phyloP scores from a whole-genome alignment of 2,888 invertebrate genomes.

The Trachelus tabidus region DNA sequence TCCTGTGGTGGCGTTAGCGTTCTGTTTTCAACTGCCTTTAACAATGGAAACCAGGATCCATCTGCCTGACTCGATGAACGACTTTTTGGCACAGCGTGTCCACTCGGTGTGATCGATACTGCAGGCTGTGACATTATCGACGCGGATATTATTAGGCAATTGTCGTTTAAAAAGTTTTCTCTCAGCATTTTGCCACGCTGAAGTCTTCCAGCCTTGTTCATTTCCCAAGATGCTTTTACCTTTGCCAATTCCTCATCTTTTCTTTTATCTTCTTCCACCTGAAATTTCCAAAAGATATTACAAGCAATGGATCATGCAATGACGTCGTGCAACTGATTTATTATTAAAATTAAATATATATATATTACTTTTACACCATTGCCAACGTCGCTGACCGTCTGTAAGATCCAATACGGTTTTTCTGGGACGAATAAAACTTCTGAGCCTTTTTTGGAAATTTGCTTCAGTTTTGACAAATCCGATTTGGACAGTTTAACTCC shows the following conservation, averaged over 20 bases:
- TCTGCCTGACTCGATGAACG: not conserved
- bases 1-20: constrained; percentile 23
- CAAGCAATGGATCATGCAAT: not conserved
- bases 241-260: constrained; percentile 33
- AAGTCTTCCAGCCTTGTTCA: constrained; percentile 30
- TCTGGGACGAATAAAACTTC: constrained; percentile 4
- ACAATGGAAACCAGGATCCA: not conserved
- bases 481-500: constrained; percentile 8
- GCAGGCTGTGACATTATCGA: constrained; percentile 6
- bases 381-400: constrained; percentile 32
- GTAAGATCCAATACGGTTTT: constrained; percentile 43
- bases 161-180: constrained; percentile 31
- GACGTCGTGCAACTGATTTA: not conserved
- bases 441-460: constrained; percentile 5
- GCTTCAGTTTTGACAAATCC: constrained; percentile 7
- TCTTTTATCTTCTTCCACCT: constrained; percentile 25
- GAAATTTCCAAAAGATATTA: not conserved
- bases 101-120: not conserved
- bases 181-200: constrained; percentile 37
- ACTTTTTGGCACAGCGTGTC: not conserved
- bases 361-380: constrained; percentile 29
- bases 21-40: constrained; percentile 1
- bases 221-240: constrained; percentile 37
- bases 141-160: constrained; percentile 7
- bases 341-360: not conserved